Evolutionary conservation across 2,888 invertebrate species (phyloP), one percentile per base, ranked within the genome.

Genomic region (Caenorhabditis afra): DNA sequence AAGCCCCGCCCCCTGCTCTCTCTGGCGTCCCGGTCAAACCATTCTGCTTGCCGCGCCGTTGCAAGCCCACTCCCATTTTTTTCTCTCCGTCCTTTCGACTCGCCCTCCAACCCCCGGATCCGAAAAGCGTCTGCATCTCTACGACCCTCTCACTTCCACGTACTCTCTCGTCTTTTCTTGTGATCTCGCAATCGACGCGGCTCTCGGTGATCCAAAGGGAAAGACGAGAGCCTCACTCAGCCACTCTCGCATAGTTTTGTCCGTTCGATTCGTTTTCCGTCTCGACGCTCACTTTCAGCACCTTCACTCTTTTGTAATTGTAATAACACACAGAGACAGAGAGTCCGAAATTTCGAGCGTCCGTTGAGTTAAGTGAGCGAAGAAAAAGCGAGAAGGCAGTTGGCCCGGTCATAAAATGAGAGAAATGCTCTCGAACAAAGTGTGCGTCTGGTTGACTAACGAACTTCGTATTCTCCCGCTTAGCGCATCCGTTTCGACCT

Each of bases 151-250:
- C 4, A 22, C 4, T 12, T 37, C 47, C 20, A 49, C 12, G 8
- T 8, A 20, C 39, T 58, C 23, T 59, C 50, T 59, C 44, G 14
- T 29, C 58, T 29, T 39, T 29, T 7, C 47, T 57, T 62, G 73
- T 64, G 73, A 57, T 64, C 57, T 57, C 73, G 73, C 64, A 73
- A 73, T 73, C 73, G 64, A 71, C 47, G 61, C 29, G 29, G n/a
- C n/a, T n/a, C n/a, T n/a, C 29, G 29, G 29, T n/a, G n/a, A n/a
- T n/a, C n/a, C n/a, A n/a, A n/a, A n/a, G 29, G 53, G 39, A 23
- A 52, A 45, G 35, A 18, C 23, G 53, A 53, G 50, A 59, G 68
- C 59, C 39, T n/a, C n/a, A n/a, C n/a, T n/a, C n/a, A n/a, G n/a
- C n/a, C n/a, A n/a, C n/a, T n/a, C n/a, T n/a, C n/a, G n/a, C n/a